Evolutionary conservation across 2,888 invertebrate genomes (phyloP).

Genomic region (Tribolium freemani): DNA sequence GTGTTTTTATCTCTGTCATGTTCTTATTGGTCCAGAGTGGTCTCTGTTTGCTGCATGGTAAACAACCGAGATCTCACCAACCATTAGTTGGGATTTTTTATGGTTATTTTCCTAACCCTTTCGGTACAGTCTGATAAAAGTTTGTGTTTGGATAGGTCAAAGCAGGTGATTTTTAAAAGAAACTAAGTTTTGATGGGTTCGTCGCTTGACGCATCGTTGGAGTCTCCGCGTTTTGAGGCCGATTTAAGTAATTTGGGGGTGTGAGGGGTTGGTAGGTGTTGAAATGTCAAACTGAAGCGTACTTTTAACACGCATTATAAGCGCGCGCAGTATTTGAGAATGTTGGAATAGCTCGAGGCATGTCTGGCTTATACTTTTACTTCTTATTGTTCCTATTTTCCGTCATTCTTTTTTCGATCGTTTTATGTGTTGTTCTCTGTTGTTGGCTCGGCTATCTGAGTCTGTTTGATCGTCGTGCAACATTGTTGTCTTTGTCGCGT

Average conservation of each 20-base stretch:
- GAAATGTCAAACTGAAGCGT: conserved; percentile 29
- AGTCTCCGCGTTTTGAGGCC: conserved; percentile 42
- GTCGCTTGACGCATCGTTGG: conserved; percentile 51
- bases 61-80: conserved; percentile 54
- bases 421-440: conserved; percentile 56
- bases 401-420: conserved; percentile 62
- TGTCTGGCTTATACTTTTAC: conserved; percentile 65
- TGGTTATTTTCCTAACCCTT: conserved; percentile 61
- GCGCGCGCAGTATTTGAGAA: conserved; percentile 58
- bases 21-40: conserved; percentile 33
- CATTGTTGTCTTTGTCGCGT: conserved; percentile 46
- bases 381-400: conserved; percentile 65
- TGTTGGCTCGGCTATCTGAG: conserved; percentile 56
- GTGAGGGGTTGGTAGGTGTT: conserved; percentile 27
- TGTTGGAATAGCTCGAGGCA: conserved; percentile 61
- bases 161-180: conserved; percentile 12
- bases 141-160: conserved; percentile 42
- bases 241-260: conserved; percentile 10
- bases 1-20: conserved; percentile 40
- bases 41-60: conserved; percentile 50
- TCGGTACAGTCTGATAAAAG: conserved; percentile 56
- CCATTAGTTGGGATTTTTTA: conserved; percentile 62
- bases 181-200: conserved; percentile 36
- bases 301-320: conserved; percentile 43
- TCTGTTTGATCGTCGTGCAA: conserved; percentile 55